These are phyloP conservation scores for Trichechus manatus DNA, from an alignment of 2,113 vertebrate genomes.

Conservation along the genomic window DNA sequence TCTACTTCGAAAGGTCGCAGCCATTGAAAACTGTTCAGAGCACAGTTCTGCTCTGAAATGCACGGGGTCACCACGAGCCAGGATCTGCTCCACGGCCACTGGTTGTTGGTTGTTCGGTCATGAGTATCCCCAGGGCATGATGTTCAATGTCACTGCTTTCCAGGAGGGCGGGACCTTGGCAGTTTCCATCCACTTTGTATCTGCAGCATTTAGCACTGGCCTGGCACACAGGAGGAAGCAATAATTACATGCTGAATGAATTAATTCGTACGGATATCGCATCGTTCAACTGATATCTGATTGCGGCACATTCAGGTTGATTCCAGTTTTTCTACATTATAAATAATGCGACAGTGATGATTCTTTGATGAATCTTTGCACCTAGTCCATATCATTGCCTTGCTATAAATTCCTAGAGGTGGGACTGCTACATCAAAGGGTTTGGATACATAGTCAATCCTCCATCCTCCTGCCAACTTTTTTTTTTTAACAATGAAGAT, in stretches of 20 bases:
- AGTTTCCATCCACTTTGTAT: background rate
- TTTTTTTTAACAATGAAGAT: conserved; percentile 34
- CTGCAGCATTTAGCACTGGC: background rate
- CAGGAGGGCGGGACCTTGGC: background rate
- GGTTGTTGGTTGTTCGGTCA: background rate
- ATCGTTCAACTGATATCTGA: background rate
- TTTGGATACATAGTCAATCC: background rate
- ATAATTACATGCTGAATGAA: background rate
- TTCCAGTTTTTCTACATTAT: conserved; percentile 17
- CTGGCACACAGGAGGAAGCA: background rate
- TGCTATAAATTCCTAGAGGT: conserved; percentile 44
- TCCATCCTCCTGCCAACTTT: background rate
- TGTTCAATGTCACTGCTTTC: background rate
- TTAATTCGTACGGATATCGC: conserved; percentile 20
- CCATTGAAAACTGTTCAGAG: background rate
- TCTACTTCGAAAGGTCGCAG: background rate
- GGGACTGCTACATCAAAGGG: conserved; percentile 42
- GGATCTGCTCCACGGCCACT: background rate
- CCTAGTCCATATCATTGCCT: background rate
- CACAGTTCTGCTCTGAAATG: background rate
- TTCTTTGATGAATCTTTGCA: conserved; percentile 33
- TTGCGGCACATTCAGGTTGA: conserved; percentile 26
- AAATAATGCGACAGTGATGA: conserved; percentile 1
- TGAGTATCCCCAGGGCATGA: background rate
- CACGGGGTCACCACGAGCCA: background rate